These are phyloP conservation scores for Drosophila guanche DNA, from an alignment of 1,140 invertebrate species.

Conservation along the genomic window DNA sequence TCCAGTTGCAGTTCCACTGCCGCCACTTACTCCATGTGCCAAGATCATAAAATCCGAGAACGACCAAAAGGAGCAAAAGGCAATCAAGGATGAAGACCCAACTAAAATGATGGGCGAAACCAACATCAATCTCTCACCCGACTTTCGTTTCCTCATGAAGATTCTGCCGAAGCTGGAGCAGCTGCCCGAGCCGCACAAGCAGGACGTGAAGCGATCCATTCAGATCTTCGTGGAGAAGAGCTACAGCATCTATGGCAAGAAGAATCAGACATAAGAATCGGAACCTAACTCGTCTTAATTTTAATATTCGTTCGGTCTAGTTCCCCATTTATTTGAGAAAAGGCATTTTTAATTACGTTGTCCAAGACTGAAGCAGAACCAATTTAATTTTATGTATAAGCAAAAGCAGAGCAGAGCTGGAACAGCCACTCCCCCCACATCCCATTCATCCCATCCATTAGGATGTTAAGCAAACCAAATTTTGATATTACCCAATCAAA, in stretches of 20 bases:
- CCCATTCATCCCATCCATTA: neutral
- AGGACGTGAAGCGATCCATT: slow-evolving; percentile 75
- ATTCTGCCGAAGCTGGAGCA: slow-evolving; percentile 76
- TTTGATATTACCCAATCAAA: slow-evolving; percentile 33
- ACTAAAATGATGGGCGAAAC: slow-evolving; percentile 52
- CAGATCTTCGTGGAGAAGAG: slow-evolving; percentile 78
- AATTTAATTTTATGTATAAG: slow-evolving; percentile 44
- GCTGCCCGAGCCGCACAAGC: slow-evolving; percentile 76
- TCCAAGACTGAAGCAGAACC: slow-evolving; percentile 68
- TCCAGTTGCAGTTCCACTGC: slow-evolving; percentile 5
- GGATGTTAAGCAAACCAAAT: slow-evolving; percentile 20
- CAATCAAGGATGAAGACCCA: slow-evolving; percentile 16
- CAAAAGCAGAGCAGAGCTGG: slow-evolving; percentile 18
- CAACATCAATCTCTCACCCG: slow-evolving; percentile 75
- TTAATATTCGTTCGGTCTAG: slow-evolving; percentile 6
- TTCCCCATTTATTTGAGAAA: slow-evolving; percentile 18
- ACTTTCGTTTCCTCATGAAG: slow-evolving; percentile 81
- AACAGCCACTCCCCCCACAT: slow-evolving; percentile 5
- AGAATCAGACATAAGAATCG: slow-evolving; percentile 43
- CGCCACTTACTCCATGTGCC: slow-evolving; percentile 14
- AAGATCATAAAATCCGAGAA: slow-evolving; percentile 25
- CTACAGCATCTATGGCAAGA: slow-evolving; percentile 68
- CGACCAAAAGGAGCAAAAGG: neutral
- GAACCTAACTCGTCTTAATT: slow-evolving; percentile 1
- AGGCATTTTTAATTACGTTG: slow-evolving; percentile 51